A percentile compares a stretch with the other conserved stretches of the same genome.
phyloP scores from a whole-genome alignment of 2,113 vertebrate species.

The Fukomys damarensis region DNA sequence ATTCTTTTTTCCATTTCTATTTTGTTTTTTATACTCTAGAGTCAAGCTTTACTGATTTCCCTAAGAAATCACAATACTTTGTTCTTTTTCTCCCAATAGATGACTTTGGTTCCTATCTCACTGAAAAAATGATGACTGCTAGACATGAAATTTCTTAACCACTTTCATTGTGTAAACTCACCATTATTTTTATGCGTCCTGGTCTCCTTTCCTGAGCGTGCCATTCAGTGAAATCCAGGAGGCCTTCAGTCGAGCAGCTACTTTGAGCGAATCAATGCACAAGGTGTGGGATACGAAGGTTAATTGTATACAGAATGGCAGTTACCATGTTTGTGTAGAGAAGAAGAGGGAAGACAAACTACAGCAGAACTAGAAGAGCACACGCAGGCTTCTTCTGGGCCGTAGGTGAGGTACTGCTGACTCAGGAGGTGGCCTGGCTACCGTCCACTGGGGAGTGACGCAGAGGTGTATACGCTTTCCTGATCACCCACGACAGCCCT shows the following conservation, averaged over 20 bases:
- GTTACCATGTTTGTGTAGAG: neutral
- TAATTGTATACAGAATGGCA: neutral
- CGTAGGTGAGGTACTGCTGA: neutral
- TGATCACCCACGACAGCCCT: neutral
- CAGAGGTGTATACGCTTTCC: neutral
- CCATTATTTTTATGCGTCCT: conserved; percentile 41
- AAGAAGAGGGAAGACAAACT: neutral
- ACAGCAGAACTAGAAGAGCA: neutral
- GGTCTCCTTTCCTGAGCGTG: conserved; percentile 42
- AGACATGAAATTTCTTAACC: conserved; percentile 52
- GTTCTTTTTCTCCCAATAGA: neutral
- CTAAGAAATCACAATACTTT: conserved; percentile 47
- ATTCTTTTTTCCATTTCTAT: neutral
- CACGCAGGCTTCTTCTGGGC: fast-evolving
- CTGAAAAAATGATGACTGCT: conserved; percentile 50
- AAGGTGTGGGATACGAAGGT: neutral
- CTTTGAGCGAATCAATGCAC: conserved; percentile 4
- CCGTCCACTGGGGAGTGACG: neutral
- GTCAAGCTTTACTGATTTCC: conserved; percentile 2
- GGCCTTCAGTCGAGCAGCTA: conserved; percentile 46
- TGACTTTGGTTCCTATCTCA: conserved; percentile 51
- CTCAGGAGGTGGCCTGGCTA: neutral
- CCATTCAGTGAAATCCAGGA: conserved; percentile 37
- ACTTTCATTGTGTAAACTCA: neutral
- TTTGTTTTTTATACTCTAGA: neutral